phyloP scores from a whole-genome alignment of 2,113 vertebrate species.

The Rhegmatorhina hoffmannsi region DNA sequence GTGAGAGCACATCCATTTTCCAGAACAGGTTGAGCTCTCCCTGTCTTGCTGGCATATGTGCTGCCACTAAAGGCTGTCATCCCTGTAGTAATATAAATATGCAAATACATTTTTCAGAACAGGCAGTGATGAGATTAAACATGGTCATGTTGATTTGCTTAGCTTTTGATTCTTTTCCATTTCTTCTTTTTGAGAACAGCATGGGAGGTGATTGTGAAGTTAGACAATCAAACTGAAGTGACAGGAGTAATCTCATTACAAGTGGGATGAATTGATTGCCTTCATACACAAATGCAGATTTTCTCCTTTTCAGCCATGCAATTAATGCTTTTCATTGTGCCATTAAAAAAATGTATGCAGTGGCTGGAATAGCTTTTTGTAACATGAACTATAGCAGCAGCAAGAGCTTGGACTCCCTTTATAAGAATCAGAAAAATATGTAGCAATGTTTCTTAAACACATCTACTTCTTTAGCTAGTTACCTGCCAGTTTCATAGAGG shows the following conservation, averaged over 20 bases:
- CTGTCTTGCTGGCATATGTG: not conserved
- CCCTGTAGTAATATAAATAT: not conserved
- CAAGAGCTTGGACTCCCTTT: not conserved
- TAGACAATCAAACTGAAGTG: constrained; percentile 12
- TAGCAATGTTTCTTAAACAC: not conserved
- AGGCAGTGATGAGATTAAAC: not conserved
- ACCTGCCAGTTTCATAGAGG: not conserved
- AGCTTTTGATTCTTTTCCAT: not conserved
- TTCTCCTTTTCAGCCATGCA: not conserved
- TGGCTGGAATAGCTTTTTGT: not conserved
- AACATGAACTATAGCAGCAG: not conserved
- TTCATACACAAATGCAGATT: not conserved
- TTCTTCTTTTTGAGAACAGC: not conserved
- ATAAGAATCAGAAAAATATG: not conserved
- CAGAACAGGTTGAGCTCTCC: not conserved
- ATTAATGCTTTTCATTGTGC: not conserved
- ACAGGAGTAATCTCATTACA: constrained; percentile 29
- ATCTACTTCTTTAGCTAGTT: not conserved
- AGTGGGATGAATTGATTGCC: not conserved
- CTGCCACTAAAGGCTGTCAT: not conserved
- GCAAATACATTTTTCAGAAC: not conserved
- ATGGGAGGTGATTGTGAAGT: not conserved
- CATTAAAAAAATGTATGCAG: not conserved
- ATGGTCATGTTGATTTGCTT: not conserved
- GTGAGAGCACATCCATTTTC: not conserved